These are phyloP conservation scores for Cynopterus brachyotis DNA, from an alignment of 2,113 vertebrate species.

Conservation along the genomic window DNA sequence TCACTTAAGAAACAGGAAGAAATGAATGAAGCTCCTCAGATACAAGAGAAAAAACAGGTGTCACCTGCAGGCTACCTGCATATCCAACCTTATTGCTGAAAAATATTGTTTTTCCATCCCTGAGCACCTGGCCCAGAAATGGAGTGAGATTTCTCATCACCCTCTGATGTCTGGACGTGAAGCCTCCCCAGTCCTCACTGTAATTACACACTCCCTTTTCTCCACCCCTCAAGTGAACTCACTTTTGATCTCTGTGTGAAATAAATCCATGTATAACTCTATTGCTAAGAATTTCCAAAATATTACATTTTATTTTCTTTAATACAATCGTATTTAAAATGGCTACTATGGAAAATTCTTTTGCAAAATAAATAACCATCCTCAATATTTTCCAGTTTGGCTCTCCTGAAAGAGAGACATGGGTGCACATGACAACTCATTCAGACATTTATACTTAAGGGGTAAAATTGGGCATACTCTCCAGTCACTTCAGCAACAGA, in stretches of 20 bases:
- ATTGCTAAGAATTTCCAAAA: conserved; percentile 16
- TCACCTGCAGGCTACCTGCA: neutral
- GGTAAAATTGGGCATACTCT: neutral
- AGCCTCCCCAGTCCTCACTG: neutral
- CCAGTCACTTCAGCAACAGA: neutral
- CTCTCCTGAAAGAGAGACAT: neutral
- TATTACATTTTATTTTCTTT: neutral
- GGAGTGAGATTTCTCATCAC: neutral
- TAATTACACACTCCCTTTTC: neutral
- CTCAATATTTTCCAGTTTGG: neutral
- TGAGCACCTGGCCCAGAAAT: neutral
- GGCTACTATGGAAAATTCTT: neutral
- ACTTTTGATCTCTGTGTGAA: neutral
- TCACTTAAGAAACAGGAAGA: neutral
- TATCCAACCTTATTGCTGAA: neutral
- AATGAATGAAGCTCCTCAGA: neutral
- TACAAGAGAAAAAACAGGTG: neutral
- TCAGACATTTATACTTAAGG: neutral
- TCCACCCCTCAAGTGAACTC: neutral
- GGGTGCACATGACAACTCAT: neutral
- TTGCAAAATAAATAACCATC: neutral
- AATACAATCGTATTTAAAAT: conserved; percentile 3
- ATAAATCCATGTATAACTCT: neutral
- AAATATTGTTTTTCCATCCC: neutral
- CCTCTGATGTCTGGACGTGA: neutral